These are phyloP conservation scores for Ctenopoma multispine DNA, from an alignment of 2,797 vertebrate species.

Conservation along the genomic window DNA sequence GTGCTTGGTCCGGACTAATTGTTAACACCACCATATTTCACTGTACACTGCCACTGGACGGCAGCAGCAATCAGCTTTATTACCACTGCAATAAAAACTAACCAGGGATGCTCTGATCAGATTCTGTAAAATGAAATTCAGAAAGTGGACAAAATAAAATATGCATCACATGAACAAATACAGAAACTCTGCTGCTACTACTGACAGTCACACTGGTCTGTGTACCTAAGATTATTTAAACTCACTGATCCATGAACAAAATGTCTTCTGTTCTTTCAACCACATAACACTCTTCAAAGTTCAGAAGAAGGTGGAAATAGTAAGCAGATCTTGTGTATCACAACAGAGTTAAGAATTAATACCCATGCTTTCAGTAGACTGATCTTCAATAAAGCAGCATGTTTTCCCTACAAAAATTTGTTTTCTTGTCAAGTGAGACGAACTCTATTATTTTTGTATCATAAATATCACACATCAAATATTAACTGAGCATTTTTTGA, in stretches of 20 bases:
- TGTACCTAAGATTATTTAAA: too few species aligned
- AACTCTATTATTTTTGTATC: too few species aligned
- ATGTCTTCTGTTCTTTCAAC: neutral
- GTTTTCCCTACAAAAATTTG: too few species aligned
- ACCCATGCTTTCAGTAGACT: too few species aligned
- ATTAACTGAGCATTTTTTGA: constrained; percentile 16
- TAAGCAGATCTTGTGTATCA: neutral
- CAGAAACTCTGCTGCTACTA: too few species aligned
- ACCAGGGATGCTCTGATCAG: constrained; percentile 3
- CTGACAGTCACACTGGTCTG: too few species aligned
- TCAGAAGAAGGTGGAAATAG: neutral
- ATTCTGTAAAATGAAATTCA: constrained; percentile 17
- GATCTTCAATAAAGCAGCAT: too few species aligned
- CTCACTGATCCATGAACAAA: neutral
- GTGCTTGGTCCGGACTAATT: neutral
- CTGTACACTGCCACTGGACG: neutral
- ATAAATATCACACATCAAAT: too few species aligned
- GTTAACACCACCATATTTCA: constrained; percentile 6
- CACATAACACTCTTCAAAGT: neutral
- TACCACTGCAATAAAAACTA: too few species aligned
- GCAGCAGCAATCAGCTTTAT: constrained; percentile 18
- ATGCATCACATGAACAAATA: neutral
- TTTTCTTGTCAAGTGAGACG: too few species aligned
- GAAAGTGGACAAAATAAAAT: constrained; percentile 11
- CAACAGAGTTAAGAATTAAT: too few species aligned